Base-by-base conservation (phyloP, 2,888 invertebrate species). In the Tinea semifulvella region DNA sequence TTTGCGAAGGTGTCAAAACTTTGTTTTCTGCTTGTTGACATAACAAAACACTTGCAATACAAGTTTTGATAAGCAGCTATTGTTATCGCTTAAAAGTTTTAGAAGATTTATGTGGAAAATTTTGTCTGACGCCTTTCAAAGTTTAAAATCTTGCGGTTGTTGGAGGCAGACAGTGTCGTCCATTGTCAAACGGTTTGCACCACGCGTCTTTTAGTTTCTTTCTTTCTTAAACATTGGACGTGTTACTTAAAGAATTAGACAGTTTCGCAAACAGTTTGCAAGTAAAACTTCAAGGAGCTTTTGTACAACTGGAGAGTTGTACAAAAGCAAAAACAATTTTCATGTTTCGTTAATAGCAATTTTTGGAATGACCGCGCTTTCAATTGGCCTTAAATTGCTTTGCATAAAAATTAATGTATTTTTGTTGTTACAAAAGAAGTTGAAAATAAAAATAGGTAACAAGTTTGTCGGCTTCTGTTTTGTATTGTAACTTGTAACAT, bases 401-500 rank as follows among this genome's bases (percentile, higher is more conserved):
- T 31, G 27, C 14, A 31, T 31, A 31, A 31, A 6, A 31, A 6
- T 31, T 31, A 31, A 31, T 11, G 31, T 13, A 31, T n/a, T 13
- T 14, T 31, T 31, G 16, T 36, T 18, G 7, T 6, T 2, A 36
- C 36, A 36, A 36, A 36, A 10, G 36, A 36, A 36, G 3, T 36
- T 36, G 14, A 36, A 17, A 17, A 36, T 36, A 18, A 11, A 18
- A 36, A 36, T 36, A 5, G 17, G 18, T 18, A 18, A 36, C 14
- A 36, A 36, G 31, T 31, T 61, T 57, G 63, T 62, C 60, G 61
- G 60, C 61, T 63, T 65, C 71, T 71, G 68, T 74, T 69, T 65
- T n/a, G n/a, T n/a, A n/a, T n/a, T 61, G 58, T 57, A 61, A 60
- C 61, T 63, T 67, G 65, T 64, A 63, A 57, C 60, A 62, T 66